Percentiles rank a stretch among this genome's conserved stretches.
phyloP scores from a whole-genome alignment of 1,140 invertebrate genomes.

The Drosophila lacertosa region DNA sequence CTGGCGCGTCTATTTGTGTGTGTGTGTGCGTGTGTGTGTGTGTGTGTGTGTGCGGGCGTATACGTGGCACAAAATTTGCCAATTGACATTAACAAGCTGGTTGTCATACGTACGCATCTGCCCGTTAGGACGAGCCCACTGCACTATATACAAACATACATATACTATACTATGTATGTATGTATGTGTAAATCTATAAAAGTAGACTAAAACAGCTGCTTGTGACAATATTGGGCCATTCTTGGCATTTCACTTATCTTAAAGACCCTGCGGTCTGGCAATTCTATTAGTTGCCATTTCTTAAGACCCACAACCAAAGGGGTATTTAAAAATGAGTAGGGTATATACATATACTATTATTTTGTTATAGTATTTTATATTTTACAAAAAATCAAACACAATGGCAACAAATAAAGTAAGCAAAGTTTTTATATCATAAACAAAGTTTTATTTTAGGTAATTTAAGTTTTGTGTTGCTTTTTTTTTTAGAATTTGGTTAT shows the following conservation, averaged over 20 bases:
- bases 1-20: background rate
- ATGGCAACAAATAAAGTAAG: too few relatives aligned
- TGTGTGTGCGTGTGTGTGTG: conserved; percentile 1
- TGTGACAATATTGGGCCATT: conserved; percentile 1
- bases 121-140: conserved; percentile 1
- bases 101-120: conserved; percentile 19
- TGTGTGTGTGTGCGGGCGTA: background rate
- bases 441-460: too few relatives aligned
- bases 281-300: conserved; percentile 5
- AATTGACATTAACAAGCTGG: conserved; percentile 56
- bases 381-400: too few relatives aligned
- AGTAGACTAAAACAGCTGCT: conserved; percentile 16
- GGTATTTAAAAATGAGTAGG: too few relatives aligned
- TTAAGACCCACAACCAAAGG: too few relatives aligned
- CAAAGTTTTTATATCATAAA: too few relatives aligned
- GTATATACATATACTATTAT: too few relatives aligned
- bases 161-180: too few relatives aligned
- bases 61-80: conserved; percentile 25
- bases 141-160: too few relatives aligned
- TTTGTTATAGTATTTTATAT: background rate
- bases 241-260: background rate
- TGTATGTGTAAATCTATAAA: too few relatives aligned
- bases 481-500: too few relatives aligned
- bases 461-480: too few relatives aligned
- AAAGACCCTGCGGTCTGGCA: background rate